Base-by-base conservation (phyloP, 2,797 vertebrate genomes). In the Manis pentadactyla region DNA sequence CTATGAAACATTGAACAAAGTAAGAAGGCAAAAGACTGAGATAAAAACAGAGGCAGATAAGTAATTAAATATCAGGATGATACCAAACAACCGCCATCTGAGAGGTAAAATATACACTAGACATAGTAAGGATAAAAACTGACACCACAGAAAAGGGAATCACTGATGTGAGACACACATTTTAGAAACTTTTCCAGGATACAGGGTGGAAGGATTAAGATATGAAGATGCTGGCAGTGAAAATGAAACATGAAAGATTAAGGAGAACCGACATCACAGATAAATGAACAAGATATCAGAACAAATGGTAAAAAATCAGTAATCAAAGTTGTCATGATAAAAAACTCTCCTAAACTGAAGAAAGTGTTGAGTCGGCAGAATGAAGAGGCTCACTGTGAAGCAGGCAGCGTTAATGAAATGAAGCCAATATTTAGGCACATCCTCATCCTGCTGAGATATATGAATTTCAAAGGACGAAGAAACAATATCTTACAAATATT, bases 381-480 rank as follows among this genome's bases (percentile, higher is more conserved):
- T 57, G n/a, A 96, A 95, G 74, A 42, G 39, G 81, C 87, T 94
- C n/a, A 25, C 68, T 37, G 78, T 88, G 91, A 87, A 94, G 53
- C 83, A 94, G 81, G 64, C 29, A 83, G 23, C 61, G 14, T 74
- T 96, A 93, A 87, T 81, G 90, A 93, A 94, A 96, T 46, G 64
- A 95, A 96, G 66, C 25, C 64, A 73, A 53, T 87, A 89, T 79
- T 93, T 81, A 97, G 78, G 91, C n/a, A 63, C 37, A 87, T 63
- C 74, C 91, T 90, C 37, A 87, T 63, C 74, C 91, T 90, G 78
- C 88, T 84, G 95, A 95, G 94, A 82, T 64, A 66, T 81, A 64
- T 87, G 77, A 93, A 91, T 96, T 97, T 98, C 83, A 94, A 96
- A 96, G 42, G 61, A 95, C 51, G 78, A 87, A 87, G 53, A 53